Base-by-base conservation (phyloP, 2,888 invertebrate genomes). In the Cylloceria caligata region DNA sequence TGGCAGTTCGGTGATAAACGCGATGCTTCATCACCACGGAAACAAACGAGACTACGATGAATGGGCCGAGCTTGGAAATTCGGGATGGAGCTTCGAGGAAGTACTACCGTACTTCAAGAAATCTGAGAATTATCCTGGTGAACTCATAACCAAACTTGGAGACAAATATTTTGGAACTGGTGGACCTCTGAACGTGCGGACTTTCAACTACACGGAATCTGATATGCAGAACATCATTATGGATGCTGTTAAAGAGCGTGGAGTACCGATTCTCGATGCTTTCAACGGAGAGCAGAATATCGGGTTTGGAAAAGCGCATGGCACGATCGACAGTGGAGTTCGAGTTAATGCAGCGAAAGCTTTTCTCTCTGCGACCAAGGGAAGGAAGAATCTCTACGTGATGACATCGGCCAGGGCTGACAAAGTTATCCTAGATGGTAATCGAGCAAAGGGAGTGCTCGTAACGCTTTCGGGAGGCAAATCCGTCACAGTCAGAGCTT, bases 21-120 rank as follows among this genome's bases (percentile, higher is more conserved):
- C 93, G 11, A 95, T 96, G 95, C 76, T 96, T 0, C 95, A 96
- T 88, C 89, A 95, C 0, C 93, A 95, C 3, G 96, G 96, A 0
- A 95, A 95, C 90, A 93, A 94, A 3, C 88, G 88, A 2, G 96
- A 96, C 88, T 96, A 94, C 87, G 95, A 96, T 87, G 88, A 92
- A 0, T 96, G 96, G 96, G 93, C 93, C 7, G 87, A 88, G 0
- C 87, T 93, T 45, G 96, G 96, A 0, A 96, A 95, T 86, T 80
- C 89, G 0, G 95, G 95, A 0, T 96, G 96, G 96, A 93, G 93
- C 55, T 94, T 93, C 87, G 90, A 93, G 0, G 90, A 92, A 5
- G 92, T 94, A 0, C 86, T 94, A 1, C 92, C 93, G 0, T 92
- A 91, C 45, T 89, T 91, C 39, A 88, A 82, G 0, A 92, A 90